These are phyloP conservation scores for Pollimyrus isidori DNA, from an alignment of 2,113 vertebrate genomes.

Conservation along the genomic window DNA sequence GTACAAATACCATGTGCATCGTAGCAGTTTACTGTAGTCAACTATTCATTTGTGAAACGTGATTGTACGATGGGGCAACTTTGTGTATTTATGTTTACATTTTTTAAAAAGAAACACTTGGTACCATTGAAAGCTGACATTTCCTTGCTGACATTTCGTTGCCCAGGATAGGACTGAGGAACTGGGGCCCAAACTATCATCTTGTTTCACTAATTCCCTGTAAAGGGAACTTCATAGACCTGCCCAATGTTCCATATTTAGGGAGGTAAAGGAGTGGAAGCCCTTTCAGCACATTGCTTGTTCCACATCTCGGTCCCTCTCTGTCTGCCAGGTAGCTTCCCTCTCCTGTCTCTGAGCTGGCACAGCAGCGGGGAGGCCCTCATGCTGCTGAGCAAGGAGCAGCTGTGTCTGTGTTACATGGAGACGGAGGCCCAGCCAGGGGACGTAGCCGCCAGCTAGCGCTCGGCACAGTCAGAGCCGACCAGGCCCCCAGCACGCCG, in stretches of 20 bases:
- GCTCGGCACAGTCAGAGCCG: background rate
- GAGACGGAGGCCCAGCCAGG: slow-evolving; percentile 52
- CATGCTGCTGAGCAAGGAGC: slow-evolving; percentile 77
- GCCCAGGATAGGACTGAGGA: background rate
- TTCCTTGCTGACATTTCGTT: background rate
- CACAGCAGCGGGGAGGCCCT: slow-evolving; percentile 68
- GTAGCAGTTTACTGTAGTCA: background rate
- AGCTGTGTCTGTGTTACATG: slow-evolving; percentile 85
- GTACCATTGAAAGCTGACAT: background rate
- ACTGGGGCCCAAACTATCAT: background rate
- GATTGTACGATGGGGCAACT: background rate
- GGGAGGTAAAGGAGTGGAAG: background rate
- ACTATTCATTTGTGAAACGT: background rate
- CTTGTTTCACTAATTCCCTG: background rate
- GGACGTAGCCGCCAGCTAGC: background rate
- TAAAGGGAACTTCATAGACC: background rate
- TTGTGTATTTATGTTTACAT: too few species aligned
- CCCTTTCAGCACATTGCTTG: background rate
- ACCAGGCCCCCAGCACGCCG: background rate
- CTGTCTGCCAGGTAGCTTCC: slow-evolving; percentile 68
- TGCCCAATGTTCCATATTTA: background rate
- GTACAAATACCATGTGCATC: background rate
- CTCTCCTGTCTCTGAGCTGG: slow-evolving; percentile 76
- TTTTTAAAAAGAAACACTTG: background rate
- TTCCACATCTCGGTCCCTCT: background rate